Percentiles rank a stretch among this genome's conserved stretches.
These are phyloP conservation scores for Microcebus ravelobensis DNA, from an alignment of 2,113 vertebrate genomes.

Conservation along the genomic window DNA sequence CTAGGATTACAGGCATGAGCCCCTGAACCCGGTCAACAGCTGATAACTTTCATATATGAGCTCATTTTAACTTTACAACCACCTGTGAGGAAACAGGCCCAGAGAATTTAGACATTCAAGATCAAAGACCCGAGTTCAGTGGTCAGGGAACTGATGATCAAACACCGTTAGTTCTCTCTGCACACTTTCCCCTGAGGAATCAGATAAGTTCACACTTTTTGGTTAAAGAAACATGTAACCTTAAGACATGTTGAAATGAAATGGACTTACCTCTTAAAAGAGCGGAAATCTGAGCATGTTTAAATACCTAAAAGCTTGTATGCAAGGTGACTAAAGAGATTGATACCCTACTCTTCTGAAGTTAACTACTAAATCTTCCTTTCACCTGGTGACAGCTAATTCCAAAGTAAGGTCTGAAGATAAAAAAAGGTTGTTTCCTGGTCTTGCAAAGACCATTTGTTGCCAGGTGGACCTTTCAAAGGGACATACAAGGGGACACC, in stretches of 20 bases:
- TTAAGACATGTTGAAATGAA: neutral
- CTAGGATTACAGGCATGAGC: no score
- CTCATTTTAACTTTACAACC: neutral
- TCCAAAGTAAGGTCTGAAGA: neutral
- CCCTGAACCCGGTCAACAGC: neutral
- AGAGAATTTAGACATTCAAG: neutral
- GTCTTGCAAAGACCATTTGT: neutral
- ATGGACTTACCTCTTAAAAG: neutral
- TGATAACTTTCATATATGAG: neutral
- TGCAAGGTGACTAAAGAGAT: neutral
- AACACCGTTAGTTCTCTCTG: neutral
- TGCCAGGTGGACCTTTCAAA: neutral
- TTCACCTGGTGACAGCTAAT: neutral
- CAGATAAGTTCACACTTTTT: neutral
- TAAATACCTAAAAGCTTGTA: neutral
- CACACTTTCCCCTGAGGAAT: neutral
- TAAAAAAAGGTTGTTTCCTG: neutral
- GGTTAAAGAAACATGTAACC: neutral
- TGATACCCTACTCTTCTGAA: neutral
- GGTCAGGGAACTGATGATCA: neutral
- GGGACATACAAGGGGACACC: neutral
- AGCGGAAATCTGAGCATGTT: neutral
- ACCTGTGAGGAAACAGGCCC: neutral
- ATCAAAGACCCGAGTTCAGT: neutral
- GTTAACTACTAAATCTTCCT: neutral